Conservation (phyloP, 2,888 invertebrate species). For the Scrobipalpa costella region DNA sequence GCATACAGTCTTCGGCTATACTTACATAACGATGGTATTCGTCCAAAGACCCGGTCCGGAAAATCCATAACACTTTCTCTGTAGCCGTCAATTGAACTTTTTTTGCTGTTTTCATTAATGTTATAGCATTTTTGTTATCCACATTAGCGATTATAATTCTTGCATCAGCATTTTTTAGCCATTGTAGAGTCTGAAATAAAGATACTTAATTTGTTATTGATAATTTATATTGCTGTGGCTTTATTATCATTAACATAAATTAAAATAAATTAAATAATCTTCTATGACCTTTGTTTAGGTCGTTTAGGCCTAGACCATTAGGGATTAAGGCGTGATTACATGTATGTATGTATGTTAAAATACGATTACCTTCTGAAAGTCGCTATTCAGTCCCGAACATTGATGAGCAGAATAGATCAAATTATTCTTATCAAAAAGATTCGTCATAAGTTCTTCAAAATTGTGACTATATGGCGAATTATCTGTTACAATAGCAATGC, state of each 20-base stretch:
- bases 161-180: conserved; percentile 32
- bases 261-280: conserved; percentile 6
- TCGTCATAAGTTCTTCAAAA: conserved; percentile 40
- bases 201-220: not conserved
- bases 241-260: too few relatives aligned
- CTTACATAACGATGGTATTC: not conserved
- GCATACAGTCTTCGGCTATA: not conserved
- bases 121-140: conserved; percentile 32
- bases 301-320: too few relatives aligned
- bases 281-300: too few relatives aligned
- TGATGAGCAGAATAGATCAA: conserved; percentile 35
- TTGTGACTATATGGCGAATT: conserved; percentile 39
- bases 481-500: conserved; percentile 51
- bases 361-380: conserved; percentile 37
- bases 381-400: conserved; percentile 34
- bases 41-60: conserved; percentile 36
- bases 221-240: not conserved
- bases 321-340: too few relatives aligned
- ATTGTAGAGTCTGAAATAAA: conserved; percentile 41
- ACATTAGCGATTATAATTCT: conserved; percentile 50
- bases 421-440: conserved; percentile 35
- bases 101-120: conserved; percentile 18
- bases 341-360: too few relatives aligned
- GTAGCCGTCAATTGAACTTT: not conserved
- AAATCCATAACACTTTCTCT: conserved; percentile 35